A percentile compares a stretch with the other conserved stretches of the same genome.
Evolutionary conservation across 92 coral and sea anemone species (phyloP).

Genomic region (Actinostola sp.): DNA sequence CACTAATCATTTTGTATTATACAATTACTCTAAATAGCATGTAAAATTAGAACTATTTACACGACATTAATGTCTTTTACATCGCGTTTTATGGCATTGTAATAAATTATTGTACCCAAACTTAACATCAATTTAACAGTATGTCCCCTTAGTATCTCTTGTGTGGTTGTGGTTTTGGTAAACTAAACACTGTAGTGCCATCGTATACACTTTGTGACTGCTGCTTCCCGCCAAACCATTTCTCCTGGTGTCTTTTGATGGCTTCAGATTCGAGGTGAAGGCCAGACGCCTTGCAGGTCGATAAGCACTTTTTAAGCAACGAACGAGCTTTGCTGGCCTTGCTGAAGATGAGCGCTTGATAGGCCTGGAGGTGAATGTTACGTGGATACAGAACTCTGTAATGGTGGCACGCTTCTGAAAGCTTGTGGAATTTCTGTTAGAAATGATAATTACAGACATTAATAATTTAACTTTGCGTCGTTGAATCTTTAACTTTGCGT

Average conservation of each 20-base stretch:
- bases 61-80: too few species aligned
- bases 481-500: too few species aligned
- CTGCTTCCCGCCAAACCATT: slow-evolving; percentile 55
- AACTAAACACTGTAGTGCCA: slow-evolving; percentile 37
- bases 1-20: too few species aligned
- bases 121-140: background rate
- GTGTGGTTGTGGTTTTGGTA: slow-evolving; percentile 25
- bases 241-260: slow-evolving; percentile 58
- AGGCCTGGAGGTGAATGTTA: slow-evolving; percentile 73
- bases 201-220: slow-evolving; percentile 12
- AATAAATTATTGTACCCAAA: too few species aligned
- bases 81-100: too few species aligned
- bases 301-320: slow-evolving; percentile 54
- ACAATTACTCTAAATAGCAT: too few species aligned
- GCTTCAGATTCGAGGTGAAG: slow-evolving; percentile 81
- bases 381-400: slow-evolving; percentile 75
- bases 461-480: background rate
- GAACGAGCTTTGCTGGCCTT: slow-evolving; percentile 50
- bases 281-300: slow-evolving; percentile 52
- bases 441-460: background rate
- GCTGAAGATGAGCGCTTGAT: slow-evolving; percentile 67
- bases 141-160: background rate
- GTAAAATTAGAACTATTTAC: too few species aligned
- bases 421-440: slow-evolving; percentile 69
- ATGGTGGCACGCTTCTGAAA: slow-evolving; percentile 58